Percentiles rank a stretch among this genome's conserved stretches.
These are phyloP conservation scores for Drusus annulatus DNA, from an alignment of 1,140 invertebrate species.

Conservation along the genomic window DNA sequence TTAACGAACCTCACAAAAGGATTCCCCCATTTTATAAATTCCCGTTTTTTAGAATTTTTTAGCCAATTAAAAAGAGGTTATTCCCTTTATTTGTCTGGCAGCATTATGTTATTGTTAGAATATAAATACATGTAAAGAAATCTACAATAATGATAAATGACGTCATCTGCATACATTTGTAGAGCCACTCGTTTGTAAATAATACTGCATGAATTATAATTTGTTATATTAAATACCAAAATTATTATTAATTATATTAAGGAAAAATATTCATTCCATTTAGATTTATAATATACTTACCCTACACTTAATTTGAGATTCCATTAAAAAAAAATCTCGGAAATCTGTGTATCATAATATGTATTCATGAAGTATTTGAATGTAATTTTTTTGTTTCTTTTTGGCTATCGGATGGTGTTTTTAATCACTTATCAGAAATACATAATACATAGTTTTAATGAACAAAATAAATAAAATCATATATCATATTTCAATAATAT, in stretches of 20 bases:
- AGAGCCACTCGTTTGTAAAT: constrained; percentile 34
- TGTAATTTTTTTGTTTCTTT: too few species aligned
- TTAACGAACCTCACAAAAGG: too few species aligned
- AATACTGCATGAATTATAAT: constrained; percentile 32
- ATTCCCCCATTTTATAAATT: too few species aligned
- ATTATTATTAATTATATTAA: constrained; percentile 48
- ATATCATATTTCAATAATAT: constrained; percentile 4
- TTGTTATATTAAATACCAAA: constrained; percentile 32
- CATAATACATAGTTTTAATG: neutral
- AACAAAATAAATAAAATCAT: neutral
- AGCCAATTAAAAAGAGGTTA: too few species aligned
- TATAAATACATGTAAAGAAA: too few species aligned
- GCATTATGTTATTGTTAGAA: neutral
- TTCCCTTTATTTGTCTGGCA: neutral
- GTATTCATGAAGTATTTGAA: too few species aligned
- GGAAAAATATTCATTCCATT: constrained; percentile 55
- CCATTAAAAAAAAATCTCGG: constrained; percentile 5
- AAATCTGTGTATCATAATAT: constrained; percentile 25
- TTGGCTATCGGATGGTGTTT: too few species aligned
- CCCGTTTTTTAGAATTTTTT: too few species aligned
- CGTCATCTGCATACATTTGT: constrained; percentile 12
- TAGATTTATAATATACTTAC: constrained; percentile 45
- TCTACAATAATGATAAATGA: too few species aligned
- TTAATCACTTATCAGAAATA: too few species aligned
- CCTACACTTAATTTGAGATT: constrained; percentile 40